Percentiles rank a stretch among this genome's conserved stretches.
Evolutionary conservation across 2,888 invertebrate genomes (phyloP).

Genomic region (Ecdyonurus torrentis): DNA sequence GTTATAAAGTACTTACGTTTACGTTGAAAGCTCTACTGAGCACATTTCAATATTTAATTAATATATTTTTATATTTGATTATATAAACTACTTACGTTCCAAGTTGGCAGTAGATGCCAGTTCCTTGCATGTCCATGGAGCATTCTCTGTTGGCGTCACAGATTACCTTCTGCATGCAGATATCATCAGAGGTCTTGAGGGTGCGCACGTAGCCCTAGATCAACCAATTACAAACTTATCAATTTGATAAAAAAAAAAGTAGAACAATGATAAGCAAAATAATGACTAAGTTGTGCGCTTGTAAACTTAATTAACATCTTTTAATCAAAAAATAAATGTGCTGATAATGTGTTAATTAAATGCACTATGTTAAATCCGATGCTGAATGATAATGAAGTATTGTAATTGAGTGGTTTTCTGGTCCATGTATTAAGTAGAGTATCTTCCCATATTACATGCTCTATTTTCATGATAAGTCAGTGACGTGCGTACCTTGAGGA

Average conservation of each 20-base stretch:
- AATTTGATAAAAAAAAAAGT: not conserved
- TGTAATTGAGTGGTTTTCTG: too few species aligned
- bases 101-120: slow-evolving; percentile 69
- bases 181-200: slow-evolving; percentile 52
- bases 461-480: too few species aligned
- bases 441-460: too few species aligned
- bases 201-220: slow-evolving; percentile 61
- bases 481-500: slow-evolving; percentile 69
- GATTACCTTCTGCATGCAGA: slow-evolving; percentile 70
- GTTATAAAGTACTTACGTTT: too few species aligned
- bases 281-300: not conserved
- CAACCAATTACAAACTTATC: not conserved
- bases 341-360: too few species aligned
- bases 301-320: too few species aligned
- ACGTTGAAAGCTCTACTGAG: too few species aligned
- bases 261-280: not conserved
- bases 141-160: slow-evolving; percentile 85
- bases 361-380: too few species aligned
- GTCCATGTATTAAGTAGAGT: too few species aligned
- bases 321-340: too few species aligned
- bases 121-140: slow-evolving; percentile 52
- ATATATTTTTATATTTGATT: too few species aligned
- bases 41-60: too few species aligned
- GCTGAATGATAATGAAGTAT: not conserved
- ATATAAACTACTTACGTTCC: slow-evolving; percentile 70